Percentiles rank a stretch among this genome's conserved stretches.
Conservation (phyloP, 2,797 vertebrate genomes). For the Xenopus petersii region DNA sequence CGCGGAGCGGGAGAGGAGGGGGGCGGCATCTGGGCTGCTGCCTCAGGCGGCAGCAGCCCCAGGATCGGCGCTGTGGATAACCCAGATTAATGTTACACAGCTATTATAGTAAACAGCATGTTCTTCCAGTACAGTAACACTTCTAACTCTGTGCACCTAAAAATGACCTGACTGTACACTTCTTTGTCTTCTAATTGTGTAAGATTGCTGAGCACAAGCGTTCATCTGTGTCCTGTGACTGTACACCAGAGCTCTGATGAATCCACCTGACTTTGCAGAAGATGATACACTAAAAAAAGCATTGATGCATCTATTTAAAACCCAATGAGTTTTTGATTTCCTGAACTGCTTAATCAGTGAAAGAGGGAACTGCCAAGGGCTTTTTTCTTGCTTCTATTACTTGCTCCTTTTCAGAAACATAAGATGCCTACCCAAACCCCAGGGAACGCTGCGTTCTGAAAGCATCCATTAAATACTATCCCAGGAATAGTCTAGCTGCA, state of each 20-base stretch:
- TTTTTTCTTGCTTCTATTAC: slow-evolving; percentile 37
- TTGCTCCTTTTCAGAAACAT: slow-evolving; percentile 45
- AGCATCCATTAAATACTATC: slow-evolving; percentile 47
- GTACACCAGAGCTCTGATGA: slow-evolving; percentile 17
- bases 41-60: too few species aligned
- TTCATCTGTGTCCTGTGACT: slow-evolving; percentile 21
- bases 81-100: too few species aligned
- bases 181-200: slow-evolving; percentile 10
- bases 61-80: too few species aligned
- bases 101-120: too few species aligned
- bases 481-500: slow-evolving; percentile 36
- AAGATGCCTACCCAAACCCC: slow-evolving; percentile 44
- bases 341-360: slow-evolving; percentile 49
- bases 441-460: slow-evolving; percentile 42
- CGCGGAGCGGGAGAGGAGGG: too few species aligned
- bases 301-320: slow-evolving; percentile 43
- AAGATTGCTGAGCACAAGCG: slow-evolving; percentile 13
- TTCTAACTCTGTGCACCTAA: not conserved
- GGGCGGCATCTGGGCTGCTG: too few species aligned
- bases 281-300: slow-evolving; percentile 37
- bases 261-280: slow-evolving; percentile 48
- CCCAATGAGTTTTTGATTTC: slow-evolving; percentile 38
- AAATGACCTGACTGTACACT: not conserved
- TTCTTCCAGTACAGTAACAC: too few species aligned
- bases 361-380: slow-evolving; percentile 42